Evolutionary conservation across 1,140 invertebrate species (phyloP).

Genomic region (Drosophila kanapiae): DNA sequence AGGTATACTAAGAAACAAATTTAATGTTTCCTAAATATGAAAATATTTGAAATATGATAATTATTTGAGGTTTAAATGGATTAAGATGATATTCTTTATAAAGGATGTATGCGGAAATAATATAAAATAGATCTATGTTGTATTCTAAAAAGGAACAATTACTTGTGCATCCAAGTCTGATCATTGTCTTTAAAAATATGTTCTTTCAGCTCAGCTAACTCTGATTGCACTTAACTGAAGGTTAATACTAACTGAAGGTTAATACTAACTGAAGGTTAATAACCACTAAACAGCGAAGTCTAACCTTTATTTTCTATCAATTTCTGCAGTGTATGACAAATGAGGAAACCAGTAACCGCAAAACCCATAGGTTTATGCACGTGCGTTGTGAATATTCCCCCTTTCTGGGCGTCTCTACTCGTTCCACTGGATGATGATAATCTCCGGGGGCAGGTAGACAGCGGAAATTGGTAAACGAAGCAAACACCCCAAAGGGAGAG

Average conservation of each 20-base stretch:
- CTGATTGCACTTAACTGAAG: no score
- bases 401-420: slow-evolving; percentile 3
- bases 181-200: no score
- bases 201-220: no score
- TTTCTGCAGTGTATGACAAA: slow-evolving; percentile 20
- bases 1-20: slow-evolving; percentile 7
- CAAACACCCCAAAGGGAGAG: slow-evolving; percentile 5
- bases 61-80: no score
- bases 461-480: slow-evolving; percentile 53
- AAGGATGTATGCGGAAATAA: no score
- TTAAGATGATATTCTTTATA: no score
- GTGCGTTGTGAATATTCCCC: slow-evolving; percentile 35
- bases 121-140: no score
- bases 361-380: slow-evolving; percentile 43
- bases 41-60: no score
- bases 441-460: slow-evolving; percentile 44
- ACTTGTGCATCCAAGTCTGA: no score
- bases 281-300: no score
- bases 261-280: neutral
- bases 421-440: slow-evolving; percentile 22
- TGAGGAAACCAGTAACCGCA: slow-evolving; percentile 40
- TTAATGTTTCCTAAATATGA: no score
- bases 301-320: neutral
- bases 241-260: neutral
- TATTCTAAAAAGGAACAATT: no score